Evolutionary conservation across 2,113 vertebrate genomes (phyloP), one percentile per base, ranked within the genome.

Genomic region (Carassius gibelio): DNA sequence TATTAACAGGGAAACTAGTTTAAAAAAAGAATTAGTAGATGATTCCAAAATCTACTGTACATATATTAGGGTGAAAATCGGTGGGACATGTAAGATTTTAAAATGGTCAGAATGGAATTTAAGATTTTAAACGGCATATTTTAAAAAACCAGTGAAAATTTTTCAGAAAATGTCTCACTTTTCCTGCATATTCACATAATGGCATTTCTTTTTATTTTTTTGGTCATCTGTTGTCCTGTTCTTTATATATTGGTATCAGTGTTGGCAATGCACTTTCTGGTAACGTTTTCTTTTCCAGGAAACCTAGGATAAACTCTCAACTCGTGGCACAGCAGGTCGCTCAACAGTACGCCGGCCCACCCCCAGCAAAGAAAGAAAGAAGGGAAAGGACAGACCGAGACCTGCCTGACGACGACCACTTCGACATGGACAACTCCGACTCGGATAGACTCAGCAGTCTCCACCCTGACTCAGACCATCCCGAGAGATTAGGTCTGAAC

Each of bases 271-370:
- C 48, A 50, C 48, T 50, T 50, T 50, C 48, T 50, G 11, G 48
- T 13, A 3, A 50, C 48, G 3, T 50, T 50, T 50, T 50, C 11
- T 50, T 13, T 50, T 50, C 48, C 11, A 99, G 97, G 94, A 99
- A 99, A 93, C 98, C 98, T 92, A 96, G 98, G 68, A 97, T 98
- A 88, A 97, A 98, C 89, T 97, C 97, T 87, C 97, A 99, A 93
- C 94, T 99, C 93, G 97, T 99, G 87, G 94, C 97, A 89, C 97
- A 99, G 91, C 97, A 99, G 94, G 97, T 96, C 92, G 97, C 97
- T 89, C 97, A 98, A 93, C 98, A 99, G 90, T 99, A 98, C 87
- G 95, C 97, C 90, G 94, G 96, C 85, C 97, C 97, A 87, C 95
- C 96, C 74, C 96, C 96, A 89, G 95, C 96, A 92, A 99, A 98